Percentiles rank a stretch among this genome's conserved stretches.
Evolutionary conservation across 2,888 invertebrate species (phyloP).

Genomic region (Idaea biselata): DNA sequence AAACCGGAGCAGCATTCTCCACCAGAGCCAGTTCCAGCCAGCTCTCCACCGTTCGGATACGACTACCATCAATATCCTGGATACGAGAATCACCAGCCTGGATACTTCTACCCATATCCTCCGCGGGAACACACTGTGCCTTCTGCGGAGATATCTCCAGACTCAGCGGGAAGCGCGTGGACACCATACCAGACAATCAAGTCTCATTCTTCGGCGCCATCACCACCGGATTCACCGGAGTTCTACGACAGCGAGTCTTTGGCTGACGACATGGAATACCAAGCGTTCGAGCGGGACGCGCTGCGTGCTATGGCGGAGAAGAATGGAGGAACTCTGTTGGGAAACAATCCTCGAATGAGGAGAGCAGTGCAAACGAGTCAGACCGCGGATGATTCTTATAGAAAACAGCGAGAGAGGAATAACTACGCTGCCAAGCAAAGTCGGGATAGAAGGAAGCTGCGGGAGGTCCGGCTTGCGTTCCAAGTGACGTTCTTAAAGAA

Average conservation of each 20-base stretch:
- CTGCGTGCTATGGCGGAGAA: conserved; percentile 83
- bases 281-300: conserved; percentile 85
- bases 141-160: conserved; percentile 48
- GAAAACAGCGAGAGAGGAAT: conserved; percentile 93
- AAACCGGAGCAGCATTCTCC: conserved; percentile 42
- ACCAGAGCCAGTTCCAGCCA: conserved; percentile 24
- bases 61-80: conserved; percentile 27
- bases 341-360: conserved; percentile 87
- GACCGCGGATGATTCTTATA: conserved; percentile 87
- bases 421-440: conserved; percentile 97
- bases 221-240: conserved; percentile 64
- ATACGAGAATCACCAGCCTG: conserved; percentile 31
- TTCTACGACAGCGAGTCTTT: conserved; percentile 52
- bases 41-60: conserved; percentile 24
- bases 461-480: conserved; percentile 95
- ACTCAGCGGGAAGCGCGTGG: conserved; percentile 43
- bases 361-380: conserved; percentile 65
- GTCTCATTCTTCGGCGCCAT: conserved; percentile 47
- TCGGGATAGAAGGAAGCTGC: conserved; percentile 91
- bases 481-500: conserved; percentile 92
- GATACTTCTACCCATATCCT: conserved; percentile 37
- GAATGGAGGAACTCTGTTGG: conserved; percentile 78
- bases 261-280: conserved; percentile 81
- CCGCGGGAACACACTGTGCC: conserved; percentile 39
- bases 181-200: conserved; percentile 29